Base-by-base conservation (phyloP, 1,140 invertebrate genomes). In the Sinella curviseta region DNA sequence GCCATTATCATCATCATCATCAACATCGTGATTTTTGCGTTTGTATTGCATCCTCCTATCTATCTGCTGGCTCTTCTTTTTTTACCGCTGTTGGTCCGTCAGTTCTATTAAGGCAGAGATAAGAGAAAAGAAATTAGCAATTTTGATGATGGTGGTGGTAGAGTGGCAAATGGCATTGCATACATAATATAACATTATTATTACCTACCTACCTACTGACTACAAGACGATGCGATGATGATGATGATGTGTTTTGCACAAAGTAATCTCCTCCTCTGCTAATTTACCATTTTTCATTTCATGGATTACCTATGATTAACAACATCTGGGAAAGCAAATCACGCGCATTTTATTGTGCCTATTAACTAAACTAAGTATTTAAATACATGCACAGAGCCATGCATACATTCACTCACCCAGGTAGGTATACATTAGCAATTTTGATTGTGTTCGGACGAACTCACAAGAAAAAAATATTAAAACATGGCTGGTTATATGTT, bases 1-100 rank as follows among this genome's bases (percentile, higher is more conserved):
- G 57, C 57, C 57, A 65, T 65, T 65, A 70, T 70, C 8, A 70
- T 33, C 65, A 70, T 30, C 26, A n/a, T 70, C 3, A 70, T 30
- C n/a, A n/a, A n/a, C n/a, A n/a, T 24, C 3, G 12, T 31, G 31
- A 70, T 30, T 31, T 48, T 70, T 70, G 65, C 28, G 31, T 70
- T 60, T 60, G 55, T 24, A 70, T 70, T 16, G 16, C 26, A 48
- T 48, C 39, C 39, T 48, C 20, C 39, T 20, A 48, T 48, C n/a
- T n/a, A n/a, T n/a, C n/a, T n/a, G n/a, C n/a, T n/a, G n/a, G n/a
- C n/a, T n/a, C n/a, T n/a, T n/a, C n/a, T n/a, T 48, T 48, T 48
- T 20, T 48, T 12, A 48, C 20, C 39, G 8, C 8, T 20, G 39
- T 48, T 48, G 39, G 39, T 48, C 39, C 8, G 39, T 20, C 20